A percentile compares a stretch with the other conserved stretches of the same genome.
phyloP scores from a whole-genome alignment of 2,113 vertebrate species.

The Micronycteris hirsuta region DNA sequence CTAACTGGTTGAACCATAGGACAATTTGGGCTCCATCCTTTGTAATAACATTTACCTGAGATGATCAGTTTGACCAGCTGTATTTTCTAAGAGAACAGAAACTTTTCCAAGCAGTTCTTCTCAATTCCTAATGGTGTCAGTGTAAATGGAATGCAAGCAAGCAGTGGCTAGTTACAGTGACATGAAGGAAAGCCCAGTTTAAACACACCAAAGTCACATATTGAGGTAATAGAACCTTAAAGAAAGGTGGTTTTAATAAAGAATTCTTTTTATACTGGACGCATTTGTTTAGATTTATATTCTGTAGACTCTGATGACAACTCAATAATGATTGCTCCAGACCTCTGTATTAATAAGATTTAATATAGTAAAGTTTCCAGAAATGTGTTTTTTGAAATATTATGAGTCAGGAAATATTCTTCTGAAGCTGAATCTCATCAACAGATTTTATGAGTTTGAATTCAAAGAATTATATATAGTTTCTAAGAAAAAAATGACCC shows the following conservation, averaged over 20 bases:
- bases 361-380: constrained; percentile 82
- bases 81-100: constrained; percentile 15
- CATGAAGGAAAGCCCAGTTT: constrained; percentile 62
- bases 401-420: constrained; percentile 80
- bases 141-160: constrained; percentile 60
- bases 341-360: constrained; percentile 84
- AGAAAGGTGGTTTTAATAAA: constrained; percentile 85
- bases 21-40: neutral
- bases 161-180: constrained; percentile 58
- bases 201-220: constrained; percentile 70
- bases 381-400: constrained; percentile 87
- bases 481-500: constrained; percentile 65
- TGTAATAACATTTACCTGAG: constrained; percentile 36
- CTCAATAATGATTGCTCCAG: constrained; percentile 84
- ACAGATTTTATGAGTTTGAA: constrained; percentile 79
- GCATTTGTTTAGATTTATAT: constrained; percentile 83
- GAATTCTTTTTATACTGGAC: constrained; percentile 78
- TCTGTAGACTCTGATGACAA: constrained; percentile 84
- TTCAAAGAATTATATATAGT: constrained; percentile 76
- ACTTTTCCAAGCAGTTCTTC: constrained; percentile 19
- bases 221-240: constrained; percentile 77
- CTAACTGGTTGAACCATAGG: neutral
- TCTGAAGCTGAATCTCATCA: constrained; percentile 83
- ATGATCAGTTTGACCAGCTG: neutral
- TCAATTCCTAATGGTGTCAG: constrained; percentile 22